These are phyloP conservation scores for Phymatocera aterrima DNA, from an alignment of 2,888 invertebrate genomes.

Conservation along the genomic window DNA sequence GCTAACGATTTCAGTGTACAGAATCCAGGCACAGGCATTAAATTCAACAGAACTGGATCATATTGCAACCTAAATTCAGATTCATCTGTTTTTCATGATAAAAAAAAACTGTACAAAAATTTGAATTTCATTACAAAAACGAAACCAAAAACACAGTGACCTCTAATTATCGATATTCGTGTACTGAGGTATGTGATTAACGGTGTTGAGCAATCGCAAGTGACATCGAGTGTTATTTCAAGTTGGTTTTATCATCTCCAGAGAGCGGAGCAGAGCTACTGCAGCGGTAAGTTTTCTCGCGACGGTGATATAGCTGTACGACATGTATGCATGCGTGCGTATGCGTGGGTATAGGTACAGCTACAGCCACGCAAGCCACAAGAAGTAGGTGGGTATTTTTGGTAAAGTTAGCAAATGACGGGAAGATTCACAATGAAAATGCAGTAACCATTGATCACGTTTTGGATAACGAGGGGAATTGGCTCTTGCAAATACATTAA, in stretches of 20 bases:
- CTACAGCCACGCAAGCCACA: background rate
- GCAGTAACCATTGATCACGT: slow-evolving; percentile 71
- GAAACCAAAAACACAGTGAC: too few relatives aligned
- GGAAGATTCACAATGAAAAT: slow-evolving; percentile 70
- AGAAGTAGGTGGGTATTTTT: slow-evolving; percentile 18
- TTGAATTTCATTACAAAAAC: too few relatives aligned
- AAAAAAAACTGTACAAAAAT: too few relatives aligned
- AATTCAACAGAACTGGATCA: too few relatives aligned
- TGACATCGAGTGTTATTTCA: background rate
- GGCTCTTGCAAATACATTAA: slow-evolving; percentile 73
- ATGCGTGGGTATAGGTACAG: too few relatives aligned
- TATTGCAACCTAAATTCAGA: too few relatives aligned
- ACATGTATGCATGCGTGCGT: background rate
- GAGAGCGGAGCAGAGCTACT: background rate
- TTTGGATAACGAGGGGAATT: slow-evolving; percentile 72
- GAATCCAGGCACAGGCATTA: too few relatives aligned
- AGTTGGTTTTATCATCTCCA: background rate
- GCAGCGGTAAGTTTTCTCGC: background rate
- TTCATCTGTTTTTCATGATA: too few relatives aligned
- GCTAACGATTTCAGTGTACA: too few relatives aligned
- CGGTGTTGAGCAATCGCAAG: background rate
- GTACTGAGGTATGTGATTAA: too few relatives aligned
- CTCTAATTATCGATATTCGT: too few relatives aligned
- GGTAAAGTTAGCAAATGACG: slow-evolving; percentile 57
- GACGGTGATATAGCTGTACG: background rate